Evolutionary conservation across 2,888 invertebrate species (phyloP), one percentile per base, ranked within the genome.

Genomic region (Ornithoptera alexandrae): DNA sequence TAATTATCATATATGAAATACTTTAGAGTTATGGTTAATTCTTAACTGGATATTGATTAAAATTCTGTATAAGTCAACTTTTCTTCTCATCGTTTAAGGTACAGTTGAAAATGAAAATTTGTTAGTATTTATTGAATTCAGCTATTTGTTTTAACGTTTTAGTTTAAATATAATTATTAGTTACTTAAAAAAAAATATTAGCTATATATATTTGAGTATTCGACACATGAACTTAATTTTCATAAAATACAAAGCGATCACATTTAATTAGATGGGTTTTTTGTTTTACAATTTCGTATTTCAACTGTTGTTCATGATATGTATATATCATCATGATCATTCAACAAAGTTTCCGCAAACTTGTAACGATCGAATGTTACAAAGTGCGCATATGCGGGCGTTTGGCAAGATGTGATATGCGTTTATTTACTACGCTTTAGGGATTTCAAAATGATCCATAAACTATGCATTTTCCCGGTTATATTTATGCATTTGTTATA

Each of bases 351-450:
- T 53, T 53, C 53, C 53, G 18, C 53, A 53, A 53, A n/a, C 53
- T 53, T 53, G 53, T 53, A 22, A 15, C 57, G 7, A 61, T 39
- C 36, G 30, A 18, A 39, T 61, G 61, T 24, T 30, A 39, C 18
- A 61, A 61, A 12, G 24, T 39, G n/a, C n/a, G 53, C 18, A 30
- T 39, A 73, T 73, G 73, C 72, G 72, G 72, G 72, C 68, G 71
- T 74, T 71, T 56, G 50, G 68, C 67, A 72, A 71, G 61, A 30
- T 50, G 68, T 73, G 73, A 73, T 74, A 56, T 60, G 53, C 12
- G 42, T 50, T 63, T 46, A 15, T 56, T 61, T 24, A 63, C 10
- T 22, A 65, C 50, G 18, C 30, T 61, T 61, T 36, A 36, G 10
- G 39, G 39, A 63, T 68, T 68, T 63, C 59, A 46, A 20, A 63